These are phyloP conservation scores for Lepus oiostolus DNA, from an alignment of 2,797 vertebrate species.

Conservation along the genomic window DNA sequence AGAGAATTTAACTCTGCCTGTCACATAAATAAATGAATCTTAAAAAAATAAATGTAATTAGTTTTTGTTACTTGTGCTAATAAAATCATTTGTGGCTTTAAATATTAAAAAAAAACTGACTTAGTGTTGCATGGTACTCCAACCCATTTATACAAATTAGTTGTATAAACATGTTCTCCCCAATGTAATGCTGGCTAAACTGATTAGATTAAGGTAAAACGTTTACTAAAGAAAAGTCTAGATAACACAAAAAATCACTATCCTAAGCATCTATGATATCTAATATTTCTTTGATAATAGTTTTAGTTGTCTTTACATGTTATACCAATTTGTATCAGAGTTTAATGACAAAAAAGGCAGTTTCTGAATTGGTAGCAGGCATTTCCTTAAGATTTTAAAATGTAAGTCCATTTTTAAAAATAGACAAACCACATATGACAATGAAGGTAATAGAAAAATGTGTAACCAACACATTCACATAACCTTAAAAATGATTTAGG, in stretches of 20 bases:
- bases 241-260: neutral
- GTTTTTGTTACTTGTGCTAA: too few relatives aligned
- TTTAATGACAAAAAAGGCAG: slow-evolving; percentile 19
- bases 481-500: slow-evolving; percentile 78
- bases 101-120: neutral
- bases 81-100: too few relatives aligned
- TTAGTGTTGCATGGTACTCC: neutral
- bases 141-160: slow-evolving; percentile 19
- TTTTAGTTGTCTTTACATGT: slow-evolving; percentile 14
- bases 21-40: too few relatives aligned
- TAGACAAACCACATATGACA: slow-evolving; percentile 13
- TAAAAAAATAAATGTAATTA: too few relatives aligned
- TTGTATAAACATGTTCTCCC: slow-evolving; percentile 25
- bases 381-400: slow-evolving; percentile 40
- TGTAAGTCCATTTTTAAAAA: neutral
- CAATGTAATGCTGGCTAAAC: slow-evolving; percentile 32
- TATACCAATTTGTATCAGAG: neutral
- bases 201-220: slow-evolving; percentile 23
- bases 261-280: slow-evolving; percentile 22
- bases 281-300: neutral
- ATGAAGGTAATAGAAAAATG: slow-evolving; percentile 54
- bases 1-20: too few relatives aligned
- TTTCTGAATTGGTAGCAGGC: neutral
- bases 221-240: slow-evolving; percentile 23
- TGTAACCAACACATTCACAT: slow-evolving; percentile 67